Evolutionary conservation across 2,113 vertebrate species (phyloP).

Genomic region (Bubo bubo): DNA sequence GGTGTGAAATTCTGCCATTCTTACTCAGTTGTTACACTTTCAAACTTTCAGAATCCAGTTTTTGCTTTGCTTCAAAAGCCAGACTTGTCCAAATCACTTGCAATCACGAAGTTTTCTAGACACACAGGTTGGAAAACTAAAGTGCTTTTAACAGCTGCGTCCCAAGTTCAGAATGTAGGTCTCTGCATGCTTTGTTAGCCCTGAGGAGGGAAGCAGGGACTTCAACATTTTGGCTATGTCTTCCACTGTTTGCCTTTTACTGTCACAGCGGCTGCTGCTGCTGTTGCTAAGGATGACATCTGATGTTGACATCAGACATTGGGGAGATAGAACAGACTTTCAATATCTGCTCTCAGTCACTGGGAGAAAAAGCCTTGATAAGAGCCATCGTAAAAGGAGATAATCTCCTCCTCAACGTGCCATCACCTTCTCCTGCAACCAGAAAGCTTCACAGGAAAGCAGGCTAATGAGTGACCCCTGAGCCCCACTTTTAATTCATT

Average conservation of each 20-base stretch:
- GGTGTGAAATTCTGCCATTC: slow-evolving; percentile 48
- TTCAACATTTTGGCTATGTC: slow-evolving; percentile 57
- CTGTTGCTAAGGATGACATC: slow-evolving; percentile 56
- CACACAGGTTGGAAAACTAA: slow-evolving; percentile 58
- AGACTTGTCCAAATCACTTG: slow-evolving; percentile 67
- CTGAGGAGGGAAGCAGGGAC: slow-evolving; percentile 73
- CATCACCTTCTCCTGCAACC: not conserved
- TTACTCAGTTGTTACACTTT: slow-evolving; percentile 37
- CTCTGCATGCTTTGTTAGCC: slow-evolving; percentile 56
- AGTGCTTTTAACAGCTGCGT: slow-evolving; percentile 77
- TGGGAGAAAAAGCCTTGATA: slow-evolving; percentile 51
- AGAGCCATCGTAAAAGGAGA: not conserved
- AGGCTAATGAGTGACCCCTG: not conserved
- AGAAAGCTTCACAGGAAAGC: not conserved
- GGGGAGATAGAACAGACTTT: slow-evolving; percentile 58
- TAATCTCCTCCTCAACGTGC: slow-evolving; percentile 4
- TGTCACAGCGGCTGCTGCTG: slow-evolving; percentile 59
- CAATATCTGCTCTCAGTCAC: slow-evolving; percentile 21
- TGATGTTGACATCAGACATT: slow-evolving; percentile 58
- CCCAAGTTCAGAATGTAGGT: slow-evolving; percentile 58
- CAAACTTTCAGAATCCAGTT: slow-evolving; percentile 21
- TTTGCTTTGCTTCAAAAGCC: slow-evolving; percentile 30
- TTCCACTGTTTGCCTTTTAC: slow-evolving; percentile 66
- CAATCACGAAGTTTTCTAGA: slow-evolving; percentile 62
- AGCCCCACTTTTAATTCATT: not conserved